These are phyloP conservation scores for roundworm (Caenorhabditis elegans) DNA, from an alignment of 1,140 invertebrate species.

Conservation along the genomic window DNA sequence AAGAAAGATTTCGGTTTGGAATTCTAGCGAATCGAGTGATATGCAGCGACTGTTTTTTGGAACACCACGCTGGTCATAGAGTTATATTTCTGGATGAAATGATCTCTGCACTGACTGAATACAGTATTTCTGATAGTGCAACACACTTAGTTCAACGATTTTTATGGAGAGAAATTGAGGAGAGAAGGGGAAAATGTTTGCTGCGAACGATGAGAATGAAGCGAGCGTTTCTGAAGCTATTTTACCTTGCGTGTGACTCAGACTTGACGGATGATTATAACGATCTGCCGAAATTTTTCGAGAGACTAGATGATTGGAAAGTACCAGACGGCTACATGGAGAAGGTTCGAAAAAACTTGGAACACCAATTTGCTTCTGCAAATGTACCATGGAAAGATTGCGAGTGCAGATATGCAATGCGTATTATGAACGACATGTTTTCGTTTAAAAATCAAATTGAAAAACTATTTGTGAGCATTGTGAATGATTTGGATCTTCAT, in stretches of 20 bases:
- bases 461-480: not conserved
- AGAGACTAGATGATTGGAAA: no score
- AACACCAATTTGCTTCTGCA: not conserved
- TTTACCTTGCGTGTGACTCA: not conserved
- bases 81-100: no score
- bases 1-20: no score
- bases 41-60: not conserved
- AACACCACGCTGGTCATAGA: not conserved
- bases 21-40: no score
- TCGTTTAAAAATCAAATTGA: not conserved
- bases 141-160: not conserved
- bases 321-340: not conserved
- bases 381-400: not conserved
- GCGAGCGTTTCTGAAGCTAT: not conserved
- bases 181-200: not conserved
- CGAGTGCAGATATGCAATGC: no score
- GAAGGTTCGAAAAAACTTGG: not conserved
- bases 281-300: no score
- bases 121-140: not conserved
- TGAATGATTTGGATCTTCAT: not conserved
- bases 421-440: not conserved
- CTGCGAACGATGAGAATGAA: not conserved
- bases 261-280: no score
- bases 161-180: not conserved
- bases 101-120: no score